Conservation (phyloP, 2,888 invertebrate genomes). For the Thyatira batis region DNA sequence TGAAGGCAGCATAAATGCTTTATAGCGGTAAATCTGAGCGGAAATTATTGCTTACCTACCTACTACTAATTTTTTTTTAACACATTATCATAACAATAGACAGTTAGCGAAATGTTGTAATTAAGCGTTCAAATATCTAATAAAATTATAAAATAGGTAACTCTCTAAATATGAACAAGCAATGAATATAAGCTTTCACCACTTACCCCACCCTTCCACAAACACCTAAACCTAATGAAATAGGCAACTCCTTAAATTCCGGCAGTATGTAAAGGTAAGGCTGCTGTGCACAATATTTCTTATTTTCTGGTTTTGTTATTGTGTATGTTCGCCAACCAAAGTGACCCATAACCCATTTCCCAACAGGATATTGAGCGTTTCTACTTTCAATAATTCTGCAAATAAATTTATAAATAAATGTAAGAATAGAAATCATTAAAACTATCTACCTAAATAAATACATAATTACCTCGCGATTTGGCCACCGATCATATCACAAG, state of each 20-base stretch:
- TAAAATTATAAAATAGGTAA: too few relatives aligned
- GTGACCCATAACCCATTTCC: slow-evolving; percentile 82
- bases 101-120: too few relatives aligned
- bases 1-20: too few relatives aligned
- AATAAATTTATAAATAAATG: slow-evolving; percentile 14
- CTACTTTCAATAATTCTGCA: slow-evolving; percentile 85
- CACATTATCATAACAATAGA: background rate
- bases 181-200: background rate
- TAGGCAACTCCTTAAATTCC: slow-evolving; percentile 80
- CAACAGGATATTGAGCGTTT: slow-evolving; percentile 83
- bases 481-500: slow-evolving; percentile 84
- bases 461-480: slow-evolving; percentile 85
- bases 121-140: too few relatives aligned
- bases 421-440: background rate
- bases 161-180: too few relatives aligned
- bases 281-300: slow-evolving; percentile 44
- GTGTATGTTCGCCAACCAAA: slow-evolving; percentile 87
- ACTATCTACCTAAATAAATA: too few relatives aligned
- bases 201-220: slow-evolving; percentile 86
- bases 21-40: too few relatives aligned
- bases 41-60: background rate
- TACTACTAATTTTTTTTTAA: background rate
- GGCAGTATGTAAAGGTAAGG: slow-evolving; percentile 70
- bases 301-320: slow-evolving; percentile 65
- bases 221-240: slow-evolving; percentile 83